A percentile compares a stretch with the other conserved stretches of the same genome.
phyloP scores from a whole-genome alignment of 2,797 vertebrate genomes.

The Astyanax mexicanus region DNA sequence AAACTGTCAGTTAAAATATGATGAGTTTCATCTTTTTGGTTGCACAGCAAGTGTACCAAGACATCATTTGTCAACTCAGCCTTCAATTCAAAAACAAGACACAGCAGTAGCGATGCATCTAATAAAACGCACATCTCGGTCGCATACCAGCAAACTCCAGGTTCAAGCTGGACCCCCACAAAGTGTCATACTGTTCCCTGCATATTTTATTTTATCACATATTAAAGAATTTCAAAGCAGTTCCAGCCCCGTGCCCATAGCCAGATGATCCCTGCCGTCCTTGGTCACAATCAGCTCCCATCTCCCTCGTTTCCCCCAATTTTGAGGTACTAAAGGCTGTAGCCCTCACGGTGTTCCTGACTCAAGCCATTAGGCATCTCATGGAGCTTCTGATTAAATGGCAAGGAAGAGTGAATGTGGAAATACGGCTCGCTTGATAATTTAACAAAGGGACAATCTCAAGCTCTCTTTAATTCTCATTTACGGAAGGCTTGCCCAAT shows the following conservation, averaged over 20 bases:
- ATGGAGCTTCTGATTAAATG: neutral
- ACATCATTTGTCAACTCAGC: neutral
- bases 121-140: neutral
- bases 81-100: neutral
- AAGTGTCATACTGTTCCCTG: neutral
- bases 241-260: neutral
- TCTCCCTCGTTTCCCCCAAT: conserved; percentile 5
- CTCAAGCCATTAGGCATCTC: neutral
- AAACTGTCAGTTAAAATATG: neutral
- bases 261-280: neutral
- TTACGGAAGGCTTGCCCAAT: neutral
- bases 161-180: neutral
- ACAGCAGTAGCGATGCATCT: neutral
- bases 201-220: neutral
- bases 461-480: neutral
- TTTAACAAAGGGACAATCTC: neutral
- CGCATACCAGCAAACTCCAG: neutral
- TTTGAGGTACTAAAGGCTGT: neutral
- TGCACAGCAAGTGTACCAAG: neutral
- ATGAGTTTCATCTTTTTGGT: neutral
- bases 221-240: neutral
- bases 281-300: neutral
- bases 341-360: neutral
- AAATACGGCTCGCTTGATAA: neutral
- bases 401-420: neutral